Evolutionary conservation across 1,140 invertebrate species (phyloP).

Genomic region (Bradynema listronoti): DNA sequence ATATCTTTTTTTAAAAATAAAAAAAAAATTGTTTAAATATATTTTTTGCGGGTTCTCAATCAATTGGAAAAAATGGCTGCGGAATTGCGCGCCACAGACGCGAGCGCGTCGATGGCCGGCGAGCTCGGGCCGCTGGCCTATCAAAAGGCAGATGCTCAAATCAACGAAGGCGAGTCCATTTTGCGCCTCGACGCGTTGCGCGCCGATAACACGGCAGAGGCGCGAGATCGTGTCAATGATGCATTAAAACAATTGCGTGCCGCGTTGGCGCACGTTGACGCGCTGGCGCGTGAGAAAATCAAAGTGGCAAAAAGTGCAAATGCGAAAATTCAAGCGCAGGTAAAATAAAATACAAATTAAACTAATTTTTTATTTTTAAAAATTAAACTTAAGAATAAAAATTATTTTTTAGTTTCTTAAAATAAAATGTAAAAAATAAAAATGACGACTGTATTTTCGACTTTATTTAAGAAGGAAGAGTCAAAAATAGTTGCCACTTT

Average conservation of each 20-base stretch:
- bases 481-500: too few relatives aligned
- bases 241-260: conserved; percentile 31
- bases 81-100: conserved; percentile 35
- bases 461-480: too few relatives aligned
- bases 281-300: conserved; percentile 36
- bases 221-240: conserved; percentile 30
- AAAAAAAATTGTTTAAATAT: conserved; percentile 10
- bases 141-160: conserved; percentile 33
- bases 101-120: conserved; percentile 50
- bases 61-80: conserved; percentile 49
- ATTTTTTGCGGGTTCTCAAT: conserved; percentile 37
- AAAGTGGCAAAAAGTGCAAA: conserved; percentile 16
- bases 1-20: background rate
- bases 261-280: conserved; percentile 42
- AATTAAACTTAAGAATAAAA: too few relatives aligned
- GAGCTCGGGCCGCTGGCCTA: conserved; percentile 37
- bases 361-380: too few relatives aligned
- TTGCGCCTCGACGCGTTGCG: too few relatives aligned
- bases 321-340: conserved; percentile 25
- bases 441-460: too few relatives aligned
- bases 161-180: conserved; percentile 50
- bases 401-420: too few relatives aligned
- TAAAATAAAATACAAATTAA: too few relatives aligned
- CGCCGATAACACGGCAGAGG: conserved; percentile 10
- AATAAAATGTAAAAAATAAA: too few relatives aligned